Evolutionary conservation across 2,797 vertebrate genomes (phyloP), one percentile per base, ranked within the genome.

Genomic region (Cygnus olor): DNA sequence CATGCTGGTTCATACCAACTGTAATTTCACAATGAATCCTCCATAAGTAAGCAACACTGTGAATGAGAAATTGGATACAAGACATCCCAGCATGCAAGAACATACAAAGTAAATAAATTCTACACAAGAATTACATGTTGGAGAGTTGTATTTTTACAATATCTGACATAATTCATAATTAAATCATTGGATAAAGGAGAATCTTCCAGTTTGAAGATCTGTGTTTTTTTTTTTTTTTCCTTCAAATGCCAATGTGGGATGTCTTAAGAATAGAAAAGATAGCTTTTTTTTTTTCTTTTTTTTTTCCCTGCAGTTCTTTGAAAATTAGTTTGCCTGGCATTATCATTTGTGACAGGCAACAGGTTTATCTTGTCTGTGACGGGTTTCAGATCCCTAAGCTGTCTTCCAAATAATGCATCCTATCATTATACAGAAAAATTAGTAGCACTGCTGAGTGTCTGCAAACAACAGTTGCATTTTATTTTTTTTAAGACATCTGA

Each of bases 21-120:
- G 60, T 85, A 96, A 92, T 96, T 96, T 95, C 96, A 93, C 88
- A 94, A 96, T 94, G 91, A 96, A 94, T 95, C 94, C 94, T 94
- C 85, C 85, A 0, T 90, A 92, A 93, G 95, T 57, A 94, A 96
- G 88, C 88, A 86, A 80, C 85, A 69, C 38, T 86, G 53, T 94
- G 94, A 94, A 86, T 64, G 36, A 73, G 61, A 61, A 89, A 89
- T 93, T 6, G 2, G 88, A 80, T 83, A 65, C 54, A 88, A 88
- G 74, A 69, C 72, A 88, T 72, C 72, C 54, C 56, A 85, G 70
- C 69, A 9, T 86, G 81, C 69, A 92, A 40, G 88, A 93, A 91
- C 80, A 87, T 84, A 94, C 45, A 78, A 79, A 93, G 83, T 92
- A 97, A 92, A 81, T 71, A 76, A 86, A 94, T 76, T 95, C 91